phyloP scores from a whole-genome alignment of 2,113 vertebrate genomes.

The Pseudorhombus dupliciocellatus region DNA sequence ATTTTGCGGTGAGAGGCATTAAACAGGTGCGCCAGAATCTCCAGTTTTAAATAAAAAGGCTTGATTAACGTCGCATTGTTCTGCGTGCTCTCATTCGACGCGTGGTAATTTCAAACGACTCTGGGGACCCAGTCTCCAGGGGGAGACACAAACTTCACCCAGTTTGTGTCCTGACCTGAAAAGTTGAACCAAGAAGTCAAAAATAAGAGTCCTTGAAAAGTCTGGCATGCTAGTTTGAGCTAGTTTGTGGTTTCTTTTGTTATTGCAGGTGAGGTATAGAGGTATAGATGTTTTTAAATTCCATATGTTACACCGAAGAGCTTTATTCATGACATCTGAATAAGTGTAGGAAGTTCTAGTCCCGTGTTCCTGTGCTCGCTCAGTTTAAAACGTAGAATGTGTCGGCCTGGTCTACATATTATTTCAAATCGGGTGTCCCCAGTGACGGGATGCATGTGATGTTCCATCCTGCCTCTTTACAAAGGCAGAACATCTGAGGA shows the following conservation, averaged over 20 bases:
- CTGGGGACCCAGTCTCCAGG: background rate
- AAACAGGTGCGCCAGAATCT: background rate
- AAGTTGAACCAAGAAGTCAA: background rate
- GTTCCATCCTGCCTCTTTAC: too few relatives aligned
- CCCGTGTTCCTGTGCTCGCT: too few relatives aligned
- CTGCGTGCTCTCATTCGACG: background rate
- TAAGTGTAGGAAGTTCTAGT: too few relatives aligned
- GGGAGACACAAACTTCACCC: background rate
- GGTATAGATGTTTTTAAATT: too few relatives aligned
- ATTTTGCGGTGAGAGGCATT: constrained; percentile 1
- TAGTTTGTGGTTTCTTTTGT: too few relatives aligned
- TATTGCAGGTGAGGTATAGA: too few relatives aligned
- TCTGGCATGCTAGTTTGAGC: too few relatives aligned
- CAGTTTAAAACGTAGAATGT: too few relatives aligned
- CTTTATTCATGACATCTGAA: background rate
- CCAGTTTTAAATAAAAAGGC: constrained; percentile 15
- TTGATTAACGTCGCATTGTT: constrained; percentile 13
- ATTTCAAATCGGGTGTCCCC: too few relatives aligned
- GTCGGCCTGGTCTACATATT: too few relatives aligned
- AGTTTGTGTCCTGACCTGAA: background rate
- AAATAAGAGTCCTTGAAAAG: background rate
- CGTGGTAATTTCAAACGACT: background rate
- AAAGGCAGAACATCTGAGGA: too few relatives aligned
- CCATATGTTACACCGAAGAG: background rate
- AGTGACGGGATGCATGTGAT: too few relatives aligned